Evolutionary conservation across 2,888 invertebrate genomes (phyloP).

Genomic region (Perdita meconis): DNA sequence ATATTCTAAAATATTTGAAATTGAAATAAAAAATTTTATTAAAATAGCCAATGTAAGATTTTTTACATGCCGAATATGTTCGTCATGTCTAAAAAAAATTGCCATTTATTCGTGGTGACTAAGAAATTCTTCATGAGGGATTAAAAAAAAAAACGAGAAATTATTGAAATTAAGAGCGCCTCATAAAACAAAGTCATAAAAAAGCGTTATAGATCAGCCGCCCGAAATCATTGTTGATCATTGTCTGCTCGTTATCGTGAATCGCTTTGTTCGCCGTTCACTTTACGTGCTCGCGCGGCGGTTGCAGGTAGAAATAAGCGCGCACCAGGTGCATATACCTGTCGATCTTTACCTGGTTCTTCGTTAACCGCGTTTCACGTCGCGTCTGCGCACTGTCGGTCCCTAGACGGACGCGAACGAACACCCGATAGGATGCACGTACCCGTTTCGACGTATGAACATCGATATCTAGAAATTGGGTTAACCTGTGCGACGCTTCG

Average conservation of each 20-base stretch:
- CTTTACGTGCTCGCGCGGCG: not conserved
- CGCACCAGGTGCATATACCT: constrained; percentile 57
- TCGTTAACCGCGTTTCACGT: constrained; percentile 31
- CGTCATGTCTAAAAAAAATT: no score
- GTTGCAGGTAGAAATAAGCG: constrained; percentile 33
- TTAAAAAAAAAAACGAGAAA: no score
- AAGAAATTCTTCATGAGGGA: no score
- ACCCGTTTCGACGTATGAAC: constrained; percentile 23
- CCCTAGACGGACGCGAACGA: not conserved
- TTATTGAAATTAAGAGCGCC: no score
- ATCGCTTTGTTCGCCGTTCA: constrained; percentile 17
- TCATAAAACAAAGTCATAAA: no score
- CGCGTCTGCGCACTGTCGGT: constrained; percentile 9
- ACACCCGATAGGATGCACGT: not conserved
- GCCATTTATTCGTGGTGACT: no score
- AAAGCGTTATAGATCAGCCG: no score
- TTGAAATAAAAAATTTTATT: no score
- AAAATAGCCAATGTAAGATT: no score
- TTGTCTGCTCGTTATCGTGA: constrained; percentile 45
- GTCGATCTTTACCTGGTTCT: constrained; percentile 46
- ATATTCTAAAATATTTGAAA: no score
- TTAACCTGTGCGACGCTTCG: constrained; percentile 55
- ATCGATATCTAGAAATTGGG: constrained; percentile 67
- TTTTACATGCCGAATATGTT: no score
- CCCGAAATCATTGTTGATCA: not conserved